phyloP scores from a whole-genome alignment of 2,797 vertebrate genomes.

The Clamator glandarius region DNA sequence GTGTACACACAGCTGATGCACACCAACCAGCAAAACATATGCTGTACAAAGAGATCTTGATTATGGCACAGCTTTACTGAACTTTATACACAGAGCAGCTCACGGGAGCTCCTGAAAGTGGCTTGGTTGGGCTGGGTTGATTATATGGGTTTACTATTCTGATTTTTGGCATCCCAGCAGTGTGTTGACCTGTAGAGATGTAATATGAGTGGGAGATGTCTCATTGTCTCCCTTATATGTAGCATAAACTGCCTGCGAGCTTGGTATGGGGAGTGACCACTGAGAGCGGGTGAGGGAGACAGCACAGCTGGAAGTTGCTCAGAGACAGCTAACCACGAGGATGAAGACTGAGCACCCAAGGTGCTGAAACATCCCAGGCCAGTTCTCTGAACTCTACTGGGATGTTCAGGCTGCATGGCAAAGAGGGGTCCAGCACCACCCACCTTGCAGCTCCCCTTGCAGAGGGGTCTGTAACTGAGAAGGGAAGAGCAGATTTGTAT shows the following conservation, averaged over 20 bases:
- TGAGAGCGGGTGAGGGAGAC: not conserved
- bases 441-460: not conserved
- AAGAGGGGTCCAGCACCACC: not conserved
- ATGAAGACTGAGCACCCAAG: not conserved
- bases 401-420: not conserved
- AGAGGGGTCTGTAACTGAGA: not conserved
- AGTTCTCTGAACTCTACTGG: not conserved
- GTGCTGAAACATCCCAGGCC: not conserved
- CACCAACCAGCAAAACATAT: not conserved
- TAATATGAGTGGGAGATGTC: not conserved
- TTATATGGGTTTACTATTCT: not conserved
- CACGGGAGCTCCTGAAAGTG: not conserved
- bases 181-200: not conserved
- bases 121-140: not conserved
- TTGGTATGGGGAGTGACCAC: not conserved
- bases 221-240: not conserved
- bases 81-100: not conserved
- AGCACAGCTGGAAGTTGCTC: not conserved
- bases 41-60: not conserved
- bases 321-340: rapidly evolving
- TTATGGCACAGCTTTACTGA: not conserved
- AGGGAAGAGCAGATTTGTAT: not conserved
- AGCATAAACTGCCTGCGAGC: not conserved
- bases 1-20: not conserved
- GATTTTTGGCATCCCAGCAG: not conserved